Evolutionary conservation across 2,113 vertebrate genomes (phyloP).

Genomic region (Tichodroma muraria): DNA sequence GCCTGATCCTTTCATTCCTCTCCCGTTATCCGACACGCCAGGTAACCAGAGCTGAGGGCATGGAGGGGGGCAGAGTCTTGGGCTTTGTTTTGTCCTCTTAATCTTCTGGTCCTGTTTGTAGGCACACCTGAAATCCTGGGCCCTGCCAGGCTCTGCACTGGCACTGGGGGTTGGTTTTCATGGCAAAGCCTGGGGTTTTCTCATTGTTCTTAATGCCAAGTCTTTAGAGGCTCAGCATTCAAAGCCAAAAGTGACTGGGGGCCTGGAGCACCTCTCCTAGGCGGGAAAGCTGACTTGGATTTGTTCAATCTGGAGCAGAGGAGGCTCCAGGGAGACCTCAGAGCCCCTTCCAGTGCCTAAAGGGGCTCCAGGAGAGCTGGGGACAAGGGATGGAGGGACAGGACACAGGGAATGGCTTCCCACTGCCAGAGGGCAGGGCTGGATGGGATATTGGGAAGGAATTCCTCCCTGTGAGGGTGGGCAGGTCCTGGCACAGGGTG

Average conservation of each 20-base stretch:
- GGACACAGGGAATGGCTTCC: not conserved
- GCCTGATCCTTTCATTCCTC: slow-evolving; percentile 83
- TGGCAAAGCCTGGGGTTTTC: not conserved
- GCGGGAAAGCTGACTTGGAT: not conserved
- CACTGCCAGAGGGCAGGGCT: not conserved
- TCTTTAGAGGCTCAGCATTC: not conserved
- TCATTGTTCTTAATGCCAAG: rapidly evolving
- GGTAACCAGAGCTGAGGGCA: slow-evolving; percentile 68
- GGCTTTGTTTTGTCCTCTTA: not conserved
- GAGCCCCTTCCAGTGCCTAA: not conserved
- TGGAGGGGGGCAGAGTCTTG: not conserved
- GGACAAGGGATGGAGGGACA: not conserved
- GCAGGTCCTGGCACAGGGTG: not conserved
- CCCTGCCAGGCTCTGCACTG: not conserved
- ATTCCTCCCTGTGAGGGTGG: too few species aligned
- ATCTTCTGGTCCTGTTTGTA: not conserved
- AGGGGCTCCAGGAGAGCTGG: not conserved
- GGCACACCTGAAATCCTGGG: not conserved
- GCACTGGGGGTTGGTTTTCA: not conserved
- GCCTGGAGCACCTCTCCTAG: not conserved
- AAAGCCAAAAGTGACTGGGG: not conserved
- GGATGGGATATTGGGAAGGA: not conserved
- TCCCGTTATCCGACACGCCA: slow-evolving; percentile 80
- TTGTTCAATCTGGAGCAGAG: not conserved
- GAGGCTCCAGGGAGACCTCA: not conserved